Conservation (phyloP, 2,888 invertebrate genomes). For the Alitta virens region DNA sequence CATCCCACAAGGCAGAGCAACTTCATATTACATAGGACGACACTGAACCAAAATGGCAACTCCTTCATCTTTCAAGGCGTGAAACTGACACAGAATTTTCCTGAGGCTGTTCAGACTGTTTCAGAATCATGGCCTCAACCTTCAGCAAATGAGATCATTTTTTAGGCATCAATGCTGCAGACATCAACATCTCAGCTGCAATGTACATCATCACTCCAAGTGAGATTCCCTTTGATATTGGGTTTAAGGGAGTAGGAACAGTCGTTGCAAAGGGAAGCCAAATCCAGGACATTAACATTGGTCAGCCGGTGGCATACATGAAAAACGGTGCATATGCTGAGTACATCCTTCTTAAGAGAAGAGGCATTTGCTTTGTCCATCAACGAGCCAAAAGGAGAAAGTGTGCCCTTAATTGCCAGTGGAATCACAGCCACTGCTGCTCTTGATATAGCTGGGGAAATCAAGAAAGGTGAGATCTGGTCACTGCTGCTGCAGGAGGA, state of each 20-base stretch:
- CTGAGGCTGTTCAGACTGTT: conserved; percentile 42
- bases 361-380: conserved; percentile 42
- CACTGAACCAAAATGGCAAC: too few species aligned
- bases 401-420: conserved; percentile 47
- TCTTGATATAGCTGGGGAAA: conserved; percentile 49
- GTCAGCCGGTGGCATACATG: conserved; percentile 47
- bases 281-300: conserved; percentile 33
- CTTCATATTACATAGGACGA: too few species aligned
- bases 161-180: conserved; percentile 55
- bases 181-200: conserved; percentile 52
- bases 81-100: conserved; percentile 45
- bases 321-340: conserved; percentile 47
- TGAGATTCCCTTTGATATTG: conserved; percentile 43
- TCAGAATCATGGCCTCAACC: conserved; percentile 41
- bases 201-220: conserved; percentile 40
- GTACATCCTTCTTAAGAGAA: conserved; percentile 43
- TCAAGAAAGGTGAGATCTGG: conserved; percentile 46
- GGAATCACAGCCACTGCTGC: conserved; percentile 51
- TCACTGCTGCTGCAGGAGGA: too few species aligned
- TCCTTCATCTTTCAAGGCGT: too few species aligned
- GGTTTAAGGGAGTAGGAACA: conserved; percentile 49
- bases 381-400: conserved; percentile 37
- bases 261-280: conserved; percentile 37
- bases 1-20: too few species aligned
- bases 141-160: conserved; percentile 44